These are phyloP conservation scores for Halictus quadricinctus DNA, from an alignment of 2,888 invertebrate genomes.

Conservation along the genomic window DNA sequence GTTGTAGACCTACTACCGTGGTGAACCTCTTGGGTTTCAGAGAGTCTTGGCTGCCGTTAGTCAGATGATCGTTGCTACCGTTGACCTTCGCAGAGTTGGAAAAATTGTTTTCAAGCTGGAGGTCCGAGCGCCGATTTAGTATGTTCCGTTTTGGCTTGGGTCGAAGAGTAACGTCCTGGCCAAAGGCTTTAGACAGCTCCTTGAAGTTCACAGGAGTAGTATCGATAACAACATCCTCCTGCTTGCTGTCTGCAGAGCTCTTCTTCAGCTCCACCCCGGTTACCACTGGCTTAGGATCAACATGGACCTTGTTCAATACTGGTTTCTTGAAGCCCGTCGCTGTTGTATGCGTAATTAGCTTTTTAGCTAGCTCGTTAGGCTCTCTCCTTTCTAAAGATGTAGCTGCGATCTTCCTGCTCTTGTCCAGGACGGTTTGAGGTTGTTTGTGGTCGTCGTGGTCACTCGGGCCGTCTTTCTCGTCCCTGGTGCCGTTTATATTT, in stretches of 20 bases:
- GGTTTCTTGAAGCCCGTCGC: slow-evolving; percentile 65
- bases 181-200: slow-evolving; percentile 77
- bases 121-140: slow-evolving; percentile 71
- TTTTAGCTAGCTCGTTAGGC: slow-evolving; percentile 63
- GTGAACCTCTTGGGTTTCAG: slow-evolving; percentile 66
- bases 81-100: slow-evolving; percentile 28
- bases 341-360: slow-evolving; percentile 65
- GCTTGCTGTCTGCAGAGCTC: slow-evolving; percentile 26
- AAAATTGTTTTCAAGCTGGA: slow-evolving; percentile 44
- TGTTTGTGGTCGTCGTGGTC: background rate
- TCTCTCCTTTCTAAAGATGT: slow-evolving; percentile 35
- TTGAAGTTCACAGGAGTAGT: slow-evolving; percentile 72
- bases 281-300: slow-evolving; percentile 55
- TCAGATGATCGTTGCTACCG: slow-evolving; percentile 13
- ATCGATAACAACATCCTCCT: slow-evolving; percentile 57
- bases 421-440: background rate
- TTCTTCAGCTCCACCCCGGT: slow-evolving; percentile 70
- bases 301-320: slow-evolving; percentile 49
- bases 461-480: slow-evolving; percentile 50
- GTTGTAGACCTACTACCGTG: slow-evolving; percentile 73
- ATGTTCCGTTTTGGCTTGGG: slow-evolving; percentile 65
- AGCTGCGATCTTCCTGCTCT: background rate
- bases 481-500: slow-evolving; percentile 71
- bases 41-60: slow-evolving; percentile 30
- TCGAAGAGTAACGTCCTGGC: slow-evolving; percentile 72